Evolutionary conservation across 2,888 invertebrate species (phyloP).

Genomic region (Nudaria mundana): DNA sequence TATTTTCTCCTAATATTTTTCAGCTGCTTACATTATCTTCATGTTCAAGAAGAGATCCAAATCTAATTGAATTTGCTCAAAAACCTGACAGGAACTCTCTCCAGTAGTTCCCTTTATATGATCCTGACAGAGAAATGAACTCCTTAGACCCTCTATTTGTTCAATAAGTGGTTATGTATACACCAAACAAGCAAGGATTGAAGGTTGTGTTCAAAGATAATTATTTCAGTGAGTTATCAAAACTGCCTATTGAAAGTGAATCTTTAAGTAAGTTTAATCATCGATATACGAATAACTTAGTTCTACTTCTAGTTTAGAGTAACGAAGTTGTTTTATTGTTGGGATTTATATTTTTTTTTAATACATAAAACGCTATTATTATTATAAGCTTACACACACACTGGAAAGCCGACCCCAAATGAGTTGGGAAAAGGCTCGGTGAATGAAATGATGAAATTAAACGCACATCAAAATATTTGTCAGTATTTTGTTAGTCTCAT

Average conservation of each 20-base stretch:
- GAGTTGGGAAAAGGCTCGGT: too few species aligned
- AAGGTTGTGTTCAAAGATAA: constrained; percentile 56
- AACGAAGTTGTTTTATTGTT: too few species aligned
- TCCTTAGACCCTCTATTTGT: constrained; percentile 57
- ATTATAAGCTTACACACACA: too few species aligned
- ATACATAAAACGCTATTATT: too few species aligned
- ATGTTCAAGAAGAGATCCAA: constrained; percentile 60
- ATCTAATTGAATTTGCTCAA: constrained; percentile 56
- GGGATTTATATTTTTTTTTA: too few species aligned
- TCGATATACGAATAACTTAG: too few species aligned
- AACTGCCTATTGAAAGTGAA: constrained; percentile 45
- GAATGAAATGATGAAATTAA: too few species aligned
- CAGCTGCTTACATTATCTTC: constrained; percentile 52
- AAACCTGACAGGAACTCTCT: constrained; percentile 53
- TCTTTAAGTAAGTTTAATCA: constrained; percentile 53
- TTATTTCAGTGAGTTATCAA: constrained; percentile 53
- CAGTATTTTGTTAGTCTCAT: too few species aligned
- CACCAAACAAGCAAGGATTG: constrained; percentile 58
- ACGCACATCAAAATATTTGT: too few species aligned
- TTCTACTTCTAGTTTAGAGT: too few species aligned
- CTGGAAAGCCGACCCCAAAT: too few species aligned
- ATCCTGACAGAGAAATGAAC: constrained; percentile 41
- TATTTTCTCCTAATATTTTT: too few species aligned
- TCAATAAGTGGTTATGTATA: constrained; percentile 50
- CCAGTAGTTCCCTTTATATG: constrained; percentile 50